Evolutionary conservation across 2,113 vertebrate species (phyloP), one percentile per base, ranked within the genome.

Genomic region (Hystrix brachyura): DNA sequence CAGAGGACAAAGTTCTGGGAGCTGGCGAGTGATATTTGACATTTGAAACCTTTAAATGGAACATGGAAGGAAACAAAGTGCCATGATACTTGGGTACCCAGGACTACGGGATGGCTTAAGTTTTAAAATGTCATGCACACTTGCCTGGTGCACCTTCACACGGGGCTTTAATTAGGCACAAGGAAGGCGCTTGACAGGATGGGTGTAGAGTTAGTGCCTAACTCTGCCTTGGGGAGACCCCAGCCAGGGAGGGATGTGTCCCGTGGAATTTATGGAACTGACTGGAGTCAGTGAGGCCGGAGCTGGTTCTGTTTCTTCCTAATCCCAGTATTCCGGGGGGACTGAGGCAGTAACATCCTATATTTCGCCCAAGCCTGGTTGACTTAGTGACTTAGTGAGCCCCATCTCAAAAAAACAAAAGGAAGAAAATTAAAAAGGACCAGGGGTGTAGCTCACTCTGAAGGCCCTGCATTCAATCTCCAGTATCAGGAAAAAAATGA

Each of bases 221-320:
- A 17, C 48, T 82, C 46, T 32, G 17, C 46, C 23, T 29, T 55
- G 2, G 43, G 17, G 72, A 29, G 46, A 7, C 14, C 2, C 72
- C 72, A 76, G 13, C 3, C 29, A 43, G 72, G 25, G 25, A 15
- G 13, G 38, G 38, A 38, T 38, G 53, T 11, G 17, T 14, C 55
- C 72, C 0, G 18, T 17, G 64, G 12, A 17, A 9, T 46, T 67
- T 51, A 59, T 19, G 34, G 71, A 69, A 19, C 3, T 4, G 18
- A 67, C 25, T 9, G n/a, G 6, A 14, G 46, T 13, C 25, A 0
- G 0, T 8, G 0, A 5, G 64, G 19, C 0, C 4, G 69, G 32
- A 57, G 79, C 0, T 23, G 59, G 32, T 4, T 82, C 55, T 94
- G 38, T 27, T 51, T 65, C 55, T 38, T 71, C n/a, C 17, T 13